Evolutionary conservation across 2,888 invertebrate species (phyloP).

Genomic region (Clusia tigrina): DNA sequence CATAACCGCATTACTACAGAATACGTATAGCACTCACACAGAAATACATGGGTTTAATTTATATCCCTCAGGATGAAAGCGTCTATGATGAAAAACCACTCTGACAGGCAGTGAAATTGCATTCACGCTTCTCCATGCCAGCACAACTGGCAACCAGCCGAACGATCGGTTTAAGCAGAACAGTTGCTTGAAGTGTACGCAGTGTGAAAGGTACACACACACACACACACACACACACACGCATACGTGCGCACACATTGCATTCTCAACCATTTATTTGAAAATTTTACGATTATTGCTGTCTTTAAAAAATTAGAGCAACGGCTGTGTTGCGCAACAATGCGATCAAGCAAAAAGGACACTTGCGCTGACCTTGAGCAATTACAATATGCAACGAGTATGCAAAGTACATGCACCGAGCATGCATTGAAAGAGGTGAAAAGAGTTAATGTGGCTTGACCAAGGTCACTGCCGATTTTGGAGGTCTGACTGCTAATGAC

Average conservation of each 20-base stretch:
- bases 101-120: neutral
- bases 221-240: no score
- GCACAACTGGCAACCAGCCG: neutral
- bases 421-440: slow-evolving; percentile 44
- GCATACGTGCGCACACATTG: no score
- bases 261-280: slow-evolving; percentile 1
- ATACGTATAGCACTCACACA: no score
- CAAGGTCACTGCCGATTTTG: slow-evolving; percentile 16
- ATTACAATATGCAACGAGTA: slow-evolving; percentile 18
- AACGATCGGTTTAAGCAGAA: neutral
- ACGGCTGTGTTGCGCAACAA: slow-evolving; percentile 10
- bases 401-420: neutral
- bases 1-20: no score
- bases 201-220: no score
- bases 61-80: neutral
- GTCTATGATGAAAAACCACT: slow-evolving; percentile 19
- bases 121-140: neutral
- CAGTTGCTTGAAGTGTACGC: neutral
- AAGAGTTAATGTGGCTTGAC: slow-evolving; percentile 20
- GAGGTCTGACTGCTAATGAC: slow-evolving; percentile 15
- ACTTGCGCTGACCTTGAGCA: slow-evolving; percentile 45
- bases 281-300: slow-evolving; percentile 40
- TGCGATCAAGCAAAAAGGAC: slow-evolving; percentile 26
- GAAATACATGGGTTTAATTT: no score
- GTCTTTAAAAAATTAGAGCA: slow-evolving; percentile 18